phyloP scores from a whole-genome alignment of 2,888 invertebrate species.

The Silvanus unidentatus region DNA sequence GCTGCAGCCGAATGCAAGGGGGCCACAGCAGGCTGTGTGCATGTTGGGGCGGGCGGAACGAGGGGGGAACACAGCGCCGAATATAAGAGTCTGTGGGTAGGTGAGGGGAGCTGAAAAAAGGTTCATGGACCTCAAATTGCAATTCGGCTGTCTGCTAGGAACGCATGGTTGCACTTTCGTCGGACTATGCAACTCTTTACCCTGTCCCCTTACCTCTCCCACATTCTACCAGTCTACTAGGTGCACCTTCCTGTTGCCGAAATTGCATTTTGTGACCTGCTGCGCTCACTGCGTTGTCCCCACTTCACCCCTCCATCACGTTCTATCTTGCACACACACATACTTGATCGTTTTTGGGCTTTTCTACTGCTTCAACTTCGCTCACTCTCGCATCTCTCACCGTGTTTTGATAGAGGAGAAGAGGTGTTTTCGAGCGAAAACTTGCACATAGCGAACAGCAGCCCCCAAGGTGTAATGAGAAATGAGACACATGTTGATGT shows the following conservation, averaged over 20 bases:
- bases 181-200: conserved; percentile 42
- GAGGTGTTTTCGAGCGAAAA: too few relatives aligned
- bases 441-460: neutral
- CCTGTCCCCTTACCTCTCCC: conserved; percentile 25
- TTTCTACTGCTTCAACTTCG: too few relatives aligned
- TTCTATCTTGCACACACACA: conserved; percentile 1
- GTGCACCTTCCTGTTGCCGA: conserved; percentile 29
- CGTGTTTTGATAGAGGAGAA: too few relatives aligned
- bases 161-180: conserved; percentile 49
- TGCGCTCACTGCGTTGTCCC: conserved; percentile 8
- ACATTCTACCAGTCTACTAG: conserved; percentile 14
- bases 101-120: conserved; percentile 20
- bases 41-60: conserved; percentile 6
- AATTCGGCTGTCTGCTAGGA: conserved; percentile 48
- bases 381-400: too few relatives aligned
- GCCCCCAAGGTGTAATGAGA: conserved; percentile 5
- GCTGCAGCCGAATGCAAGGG: conserved; percentile 21
- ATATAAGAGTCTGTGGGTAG: conserved; percentile 13
- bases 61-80: conserved; percentile 1
- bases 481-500: conserved; percentile 7
- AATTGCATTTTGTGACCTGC: conserved; percentile 23
- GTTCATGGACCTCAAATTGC: conserved; percentile 44
- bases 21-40: conserved; percentile 9
- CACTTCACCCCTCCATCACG: too few relatives aligned
- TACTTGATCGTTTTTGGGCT: neutral